Evolutionary conservation across 2,113 vertebrate genomes (phyloP).

Genomic region (Cichladusa arquata): DNA sequence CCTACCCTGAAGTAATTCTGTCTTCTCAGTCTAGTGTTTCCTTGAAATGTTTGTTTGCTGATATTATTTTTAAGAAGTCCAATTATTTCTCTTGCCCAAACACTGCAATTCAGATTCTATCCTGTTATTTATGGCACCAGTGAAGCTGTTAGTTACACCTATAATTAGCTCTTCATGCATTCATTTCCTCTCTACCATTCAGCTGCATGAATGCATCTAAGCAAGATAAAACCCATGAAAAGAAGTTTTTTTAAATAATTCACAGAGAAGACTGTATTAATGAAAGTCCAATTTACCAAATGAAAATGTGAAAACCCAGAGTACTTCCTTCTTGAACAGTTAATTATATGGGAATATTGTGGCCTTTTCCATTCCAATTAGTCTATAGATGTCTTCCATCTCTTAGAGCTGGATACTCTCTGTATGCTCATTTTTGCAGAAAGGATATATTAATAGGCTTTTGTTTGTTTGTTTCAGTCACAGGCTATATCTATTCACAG

Average conservation of each 20-base stretch:
- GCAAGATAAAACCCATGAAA: neutral
- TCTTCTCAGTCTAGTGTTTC: neutral
- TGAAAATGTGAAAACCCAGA: neutral
- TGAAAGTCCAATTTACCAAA: neutral
- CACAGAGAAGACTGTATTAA: neutral
- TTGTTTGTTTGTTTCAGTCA: neutral
- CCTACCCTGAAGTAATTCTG: neutral
- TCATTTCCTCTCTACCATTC: neutral
- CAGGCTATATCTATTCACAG: neutral
- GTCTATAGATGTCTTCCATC: rapidly evolving
- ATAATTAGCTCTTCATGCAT: neutral
- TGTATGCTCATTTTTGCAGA: neutral
- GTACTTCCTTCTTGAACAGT: neutral
- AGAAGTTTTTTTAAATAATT: neutral
- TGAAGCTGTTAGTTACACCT: neutral
- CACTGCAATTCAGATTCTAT: neutral
- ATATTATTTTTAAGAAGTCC: neutral
- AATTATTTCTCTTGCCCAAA: neutral
- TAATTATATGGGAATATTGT: rapidly evolving
- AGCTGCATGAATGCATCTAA: neutral
- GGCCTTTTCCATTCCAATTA: neutral
- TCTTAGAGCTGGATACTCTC: neutral
- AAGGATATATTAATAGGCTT: neutral
- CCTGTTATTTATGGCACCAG: neutral
- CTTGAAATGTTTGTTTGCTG: neutral